Base-by-base conservation (phyloP, 2,797 vertebrate genomes). In the Lepidocolaptes lacrymiger region DNA sequence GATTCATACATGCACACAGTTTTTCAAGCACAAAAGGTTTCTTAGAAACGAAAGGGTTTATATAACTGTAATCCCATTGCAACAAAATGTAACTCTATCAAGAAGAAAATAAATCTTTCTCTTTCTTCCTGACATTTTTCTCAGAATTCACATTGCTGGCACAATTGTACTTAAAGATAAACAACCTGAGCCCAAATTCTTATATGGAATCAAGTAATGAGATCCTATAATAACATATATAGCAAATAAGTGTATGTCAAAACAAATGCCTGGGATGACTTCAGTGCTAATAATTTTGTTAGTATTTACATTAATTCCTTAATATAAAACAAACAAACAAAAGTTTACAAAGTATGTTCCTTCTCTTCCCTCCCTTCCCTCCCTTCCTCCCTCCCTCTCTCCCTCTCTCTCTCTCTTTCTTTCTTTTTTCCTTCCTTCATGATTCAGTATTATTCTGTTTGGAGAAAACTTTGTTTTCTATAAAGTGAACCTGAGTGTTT, bases 161-260 rank as follows among this genome's bases (percentile, higher is more conserved):
- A 48, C 26, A 90, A 75, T 28, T 69, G 5, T 58, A 58, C 32
- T 88, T 75, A 94, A 61, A 94, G 92, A 84, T 93, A 96, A 93
- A 81, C 17, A 96, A 95, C 62, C 62, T 67, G 58, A 97, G 43
- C 91, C 34, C 37, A 96, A 93, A 75, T 74, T 75, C 78, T 78
- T 88, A 62, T 79, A 51, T 92, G 83, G 97, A 96, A 95, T 93
- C 85, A 68, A 81, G 63, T 88, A 91, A 95, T 80, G 61, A 85
- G 44, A 97, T 90, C 75, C 26, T 96, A 94, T 95, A 73, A 87
- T 74, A 95, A 67, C 11, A 92, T 46, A 92, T 91, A 49, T 81
- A 94, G 69, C 61, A 92, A 89, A 61, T 88, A 88, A 72, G 41
- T 66, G 49, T 63, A 83, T 87, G 67, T 95, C 76, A 95, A 96